Base-by-base conservation (phyloP, 2,888 invertebrate genomes). In the Sussaba pulchella region DNA sequence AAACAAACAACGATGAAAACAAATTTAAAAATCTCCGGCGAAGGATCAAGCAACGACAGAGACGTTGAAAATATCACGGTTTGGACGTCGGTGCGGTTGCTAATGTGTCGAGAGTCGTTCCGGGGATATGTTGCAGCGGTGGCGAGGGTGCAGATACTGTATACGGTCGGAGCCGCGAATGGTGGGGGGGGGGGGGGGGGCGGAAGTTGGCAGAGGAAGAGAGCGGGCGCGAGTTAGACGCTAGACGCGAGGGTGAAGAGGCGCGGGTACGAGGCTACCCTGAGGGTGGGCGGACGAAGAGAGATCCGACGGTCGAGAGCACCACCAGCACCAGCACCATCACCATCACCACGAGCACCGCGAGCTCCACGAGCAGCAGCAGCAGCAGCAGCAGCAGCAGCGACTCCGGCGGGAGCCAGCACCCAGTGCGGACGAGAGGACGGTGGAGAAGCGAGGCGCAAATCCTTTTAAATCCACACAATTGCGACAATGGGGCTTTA, bases 391-490 rank as follows among this genome's bases (percentile, higher is more conserved):
- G 73, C 66, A 78, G 84, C 63, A n/a, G 52, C 63, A n/a, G n/a
- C n/a, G n/a, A n/a, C n/a, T n/a, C n/a, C n/a, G n/a, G n/a, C n/a
- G n/a, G n/a, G n/a, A n/a, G n/a, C n/a, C n/a, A 47, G 31, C 71
- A 61, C 57, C 45, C 63, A 75, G 50, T 70, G 77, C 72, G 75
- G 43, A 59, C 70, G 75, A 78, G n/a, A n/a, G 69, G 75, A 82
- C 39, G 79, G 82, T 75, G 78, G 72, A 47, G 84, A 85, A 87
- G 86, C 82, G 86, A 85, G 89, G 90, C 87, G 91, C 90, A 92
- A 92, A 92, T 92, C 92, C 92, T 92, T 92, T 92, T 92, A 92
- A 92, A 92, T 92, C 92, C 92, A 92, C 92, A 92, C 92, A 92
- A 92, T 92, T 92, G 92, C 91, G 92, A 92, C 92, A 92, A 92